Percentiles rank a stretch among this genome's conserved stretches.
Conservation (phyloP, 2,797 vertebrate species). For the Myripristis jacobus region DNA sequence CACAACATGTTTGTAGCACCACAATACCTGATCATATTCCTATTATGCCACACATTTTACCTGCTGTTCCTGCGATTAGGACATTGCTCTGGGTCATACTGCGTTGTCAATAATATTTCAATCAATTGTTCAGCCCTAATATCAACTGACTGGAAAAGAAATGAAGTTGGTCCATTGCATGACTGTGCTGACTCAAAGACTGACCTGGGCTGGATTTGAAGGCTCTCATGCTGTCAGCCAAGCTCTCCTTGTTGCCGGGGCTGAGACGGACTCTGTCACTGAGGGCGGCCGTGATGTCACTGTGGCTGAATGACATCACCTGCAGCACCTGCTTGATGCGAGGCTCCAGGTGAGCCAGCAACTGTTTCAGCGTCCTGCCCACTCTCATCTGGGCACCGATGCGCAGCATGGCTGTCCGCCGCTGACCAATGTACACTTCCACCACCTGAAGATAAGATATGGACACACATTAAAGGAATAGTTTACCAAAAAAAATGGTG, state of each 20-base stretch:
- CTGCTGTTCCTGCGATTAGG: no score
- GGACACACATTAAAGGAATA: not conserved
- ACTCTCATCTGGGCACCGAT: slow-evolving; percentile 66
- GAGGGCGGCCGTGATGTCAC: slow-evolving; percentile 87
- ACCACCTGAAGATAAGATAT: slow-evolving; percentile 76
- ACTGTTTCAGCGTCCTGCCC: slow-evolving; percentile 74
- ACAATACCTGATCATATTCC: no score
- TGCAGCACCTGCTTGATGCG: slow-evolving; percentile 83
- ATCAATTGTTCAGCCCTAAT: not conserved
- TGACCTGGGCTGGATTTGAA: slow-evolving; percentile 96
- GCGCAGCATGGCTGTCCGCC: slow-evolving; percentile 88
- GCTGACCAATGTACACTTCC: slow-evolving; percentile 86
- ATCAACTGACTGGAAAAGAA: not conserved
- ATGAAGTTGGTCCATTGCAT: not conserved
- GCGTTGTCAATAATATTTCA: no score
- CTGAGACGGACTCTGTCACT: slow-evolving; percentile 86
- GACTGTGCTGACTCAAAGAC: slow-evolving; percentile 30
- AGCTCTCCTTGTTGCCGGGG: slow-evolving; percentile 82
- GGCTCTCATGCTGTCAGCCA: slow-evolving; percentile 88
- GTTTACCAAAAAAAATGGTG: no score
- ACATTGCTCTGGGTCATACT: no score
- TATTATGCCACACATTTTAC: no score
- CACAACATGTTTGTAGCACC: no score
- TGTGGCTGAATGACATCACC: slow-evolving; percentile 91
- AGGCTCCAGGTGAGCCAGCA: slow-evolving; percentile 79